Evolutionary conservation across 1,140 invertebrate species (phyloP), one percentile per base, ranked within the genome.

Genomic region (Probaryconus sp.): DNA sequence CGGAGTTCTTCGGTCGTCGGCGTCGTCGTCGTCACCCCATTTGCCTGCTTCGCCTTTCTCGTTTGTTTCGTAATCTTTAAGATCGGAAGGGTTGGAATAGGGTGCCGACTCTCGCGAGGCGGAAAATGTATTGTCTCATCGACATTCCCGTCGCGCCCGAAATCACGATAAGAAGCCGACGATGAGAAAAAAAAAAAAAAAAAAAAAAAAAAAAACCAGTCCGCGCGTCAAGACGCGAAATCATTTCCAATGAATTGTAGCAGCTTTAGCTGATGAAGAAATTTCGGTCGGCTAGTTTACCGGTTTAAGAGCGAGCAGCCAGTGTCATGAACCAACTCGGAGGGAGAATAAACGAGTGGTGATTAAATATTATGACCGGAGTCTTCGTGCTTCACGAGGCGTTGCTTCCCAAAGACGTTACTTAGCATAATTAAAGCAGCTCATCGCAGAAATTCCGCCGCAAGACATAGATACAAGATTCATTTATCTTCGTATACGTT

Each of bases 331-430:
- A 77, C n/a, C n/a, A n/a, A n/a, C 42, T 80, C 79, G 51, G 48
- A 55, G 79, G 76, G 71, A 73, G 77, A 85, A 81, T 82, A 81
- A 85, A 85, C 81, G 85, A 83, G 78, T 83, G 78, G 84, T 85
- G 85, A 87, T 87, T 87, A 86, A 86, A 88, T 88, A 88, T 88
- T 88, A 88, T 87, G 85, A 87, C 84, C 84, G n/a, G n/a, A n/a
- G 79, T 82, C 82, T 81, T 78, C 81, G 81, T 81, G 50, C 72
- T 78, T 72, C 64, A 77, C 50, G 72, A 56, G 58, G 63, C 78
- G 68, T 77, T 61, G 61, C 76, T 78, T 79, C 71, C 75, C 64
- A 80, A 83, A 82, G 79, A 85, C 78, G 80, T 86, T 85, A 88
- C 85, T 88, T 88, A 87, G 83, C 77, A 83, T 88, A 88, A 88